A percentile compares a stretch with the other conserved stretches of the same genome.
phyloP scores from a whole-genome alignment of 2,797 vertebrate genomes.

The Eulemur albifrons region DNA sequence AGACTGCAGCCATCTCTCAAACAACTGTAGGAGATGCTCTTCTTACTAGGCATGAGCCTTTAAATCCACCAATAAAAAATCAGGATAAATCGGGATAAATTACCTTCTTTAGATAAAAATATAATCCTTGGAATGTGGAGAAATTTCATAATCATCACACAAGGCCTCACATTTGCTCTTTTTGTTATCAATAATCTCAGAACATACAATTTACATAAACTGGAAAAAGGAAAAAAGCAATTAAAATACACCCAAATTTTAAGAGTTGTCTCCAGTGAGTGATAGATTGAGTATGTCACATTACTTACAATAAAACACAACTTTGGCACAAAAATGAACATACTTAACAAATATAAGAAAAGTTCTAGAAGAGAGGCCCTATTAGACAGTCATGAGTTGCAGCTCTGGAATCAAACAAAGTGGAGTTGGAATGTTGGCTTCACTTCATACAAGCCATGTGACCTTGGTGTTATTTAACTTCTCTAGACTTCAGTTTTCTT shows the following conservation, averaged over 20 bases:
- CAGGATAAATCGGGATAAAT: background rate
- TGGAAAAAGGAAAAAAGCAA: background rate
- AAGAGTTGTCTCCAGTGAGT: background rate
- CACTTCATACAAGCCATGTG: background rate
- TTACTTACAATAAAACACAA: slow-evolving; percentile 58
- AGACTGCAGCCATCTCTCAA: slow-evolving; percentile 69
- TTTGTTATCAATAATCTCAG: slow-evolving; percentile 61
- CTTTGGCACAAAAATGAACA: background rate
- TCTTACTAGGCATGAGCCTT: slow-evolving; percentile 60
- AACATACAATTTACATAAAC: slow-evolving; percentile 50
- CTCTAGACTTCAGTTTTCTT: background rate
- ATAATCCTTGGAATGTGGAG: background rate
- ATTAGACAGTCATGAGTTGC: background rate
- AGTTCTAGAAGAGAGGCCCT: background rate
- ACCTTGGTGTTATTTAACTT: background rate
- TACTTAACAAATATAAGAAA: background rate
- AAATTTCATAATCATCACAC: background rate
- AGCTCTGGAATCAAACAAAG: background rate
- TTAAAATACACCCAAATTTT: slow-evolving; percentile 14
- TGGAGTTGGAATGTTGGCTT: background rate
- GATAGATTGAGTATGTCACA: background rate
- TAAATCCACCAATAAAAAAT: background rate
- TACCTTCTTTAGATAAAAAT: background rate
- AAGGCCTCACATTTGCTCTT: slow-evolving; percentile 13
- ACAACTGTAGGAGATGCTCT: slow-evolving; percentile 45